phyloP scores from a whole-genome alignment of 2,888 invertebrate genomes.

The Drosophila sordidula region DNA sequence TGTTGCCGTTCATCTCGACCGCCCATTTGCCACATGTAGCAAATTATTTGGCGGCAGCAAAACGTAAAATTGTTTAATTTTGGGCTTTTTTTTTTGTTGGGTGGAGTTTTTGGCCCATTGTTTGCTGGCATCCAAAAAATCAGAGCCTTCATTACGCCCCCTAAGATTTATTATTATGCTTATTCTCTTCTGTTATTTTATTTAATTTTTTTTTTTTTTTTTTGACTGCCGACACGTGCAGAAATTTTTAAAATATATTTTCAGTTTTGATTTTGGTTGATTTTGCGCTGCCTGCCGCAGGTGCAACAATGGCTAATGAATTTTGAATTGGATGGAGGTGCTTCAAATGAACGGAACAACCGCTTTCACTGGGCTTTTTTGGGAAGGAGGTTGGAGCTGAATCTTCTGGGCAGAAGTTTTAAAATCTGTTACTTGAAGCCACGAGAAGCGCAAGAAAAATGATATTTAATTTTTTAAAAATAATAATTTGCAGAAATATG shows the following conservation, averaged over 20 bases:
- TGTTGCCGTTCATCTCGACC: constrained; percentile 56
- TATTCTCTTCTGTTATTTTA: constrained; percentile 1
- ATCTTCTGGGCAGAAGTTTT: not conserved
- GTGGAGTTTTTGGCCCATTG: constrained; percentile 5
- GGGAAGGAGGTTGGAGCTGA: not conserved
- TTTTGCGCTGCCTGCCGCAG: constrained; percentile 42
- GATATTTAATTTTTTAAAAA: no score
- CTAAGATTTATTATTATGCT: constrained; percentile 21
- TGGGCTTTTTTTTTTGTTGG: constrained; percentile 49
- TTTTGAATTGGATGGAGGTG: constrained; percentile 7
- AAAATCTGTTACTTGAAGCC: not conserved
- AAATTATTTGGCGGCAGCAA: constrained; percentile 66
- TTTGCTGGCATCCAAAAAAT: constrained; percentile 26
- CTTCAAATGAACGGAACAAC: constrained; percentile 5
- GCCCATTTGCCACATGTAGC: constrained; percentile 64
- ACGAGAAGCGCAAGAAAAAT: constrained; percentile 6
- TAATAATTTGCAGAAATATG: no score
- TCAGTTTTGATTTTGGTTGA: constrained; percentile 33
- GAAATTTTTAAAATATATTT: constrained; percentile 52
- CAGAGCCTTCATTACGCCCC: constrained; percentile 32
- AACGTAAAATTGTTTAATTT: constrained; percentile 73
- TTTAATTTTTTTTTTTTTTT: not conserved
- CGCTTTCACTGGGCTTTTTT: constrained; percentile 9
- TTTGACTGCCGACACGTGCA: constrained; percentile 45
- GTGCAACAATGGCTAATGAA: constrained; percentile 45